Conservation (phyloP, 1,140 invertebrate species). For the Lordiphosa mommai region DNA sequence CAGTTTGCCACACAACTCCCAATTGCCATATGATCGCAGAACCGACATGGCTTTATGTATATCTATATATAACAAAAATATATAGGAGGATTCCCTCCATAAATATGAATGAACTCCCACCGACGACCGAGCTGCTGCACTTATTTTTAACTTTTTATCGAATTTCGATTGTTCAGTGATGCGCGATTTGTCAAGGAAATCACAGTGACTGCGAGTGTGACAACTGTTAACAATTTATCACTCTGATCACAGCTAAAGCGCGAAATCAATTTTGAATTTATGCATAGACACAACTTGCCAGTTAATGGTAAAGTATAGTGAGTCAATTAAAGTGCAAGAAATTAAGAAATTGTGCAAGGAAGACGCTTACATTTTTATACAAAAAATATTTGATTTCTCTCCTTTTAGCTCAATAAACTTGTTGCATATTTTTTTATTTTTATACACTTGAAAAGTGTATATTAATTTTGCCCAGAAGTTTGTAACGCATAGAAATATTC, state of each 20-base stretch:
- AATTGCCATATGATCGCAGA: constrained; percentile 16
- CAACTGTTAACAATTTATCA: not conserved
- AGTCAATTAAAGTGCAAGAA: too few species aligned
- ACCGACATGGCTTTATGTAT: not conserved
- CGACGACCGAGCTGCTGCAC: not conserved
- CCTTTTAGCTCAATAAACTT: too few species aligned
- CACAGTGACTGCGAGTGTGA: not conserved
- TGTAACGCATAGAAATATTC: too few species aligned
- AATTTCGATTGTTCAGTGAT: constrained; percentile 3
- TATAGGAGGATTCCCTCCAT: not conserved
- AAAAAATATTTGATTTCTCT: too few species aligned
- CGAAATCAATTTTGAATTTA: not conserved
- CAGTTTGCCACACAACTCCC: constrained; percentile 24
- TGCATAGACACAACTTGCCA: too few species aligned
- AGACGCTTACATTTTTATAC: too few species aligned
- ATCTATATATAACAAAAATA: not conserved
- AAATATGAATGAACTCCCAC: not conserved
- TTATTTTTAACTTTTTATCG: not conserved
- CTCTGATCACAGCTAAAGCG: not conserved
- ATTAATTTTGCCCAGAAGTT: too few species aligned
- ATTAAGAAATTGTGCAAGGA: too few species aligned
- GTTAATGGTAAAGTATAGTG: too few species aligned
- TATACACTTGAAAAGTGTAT: too few species aligned
- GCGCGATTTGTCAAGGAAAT: not conserved
- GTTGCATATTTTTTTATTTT: too few species aligned